Evolutionary conservation across 2,797 vertebrate species (phyloP), one percentile per base, ranked within the genome.

Genomic region (Myripristis jacobus): DNA sequence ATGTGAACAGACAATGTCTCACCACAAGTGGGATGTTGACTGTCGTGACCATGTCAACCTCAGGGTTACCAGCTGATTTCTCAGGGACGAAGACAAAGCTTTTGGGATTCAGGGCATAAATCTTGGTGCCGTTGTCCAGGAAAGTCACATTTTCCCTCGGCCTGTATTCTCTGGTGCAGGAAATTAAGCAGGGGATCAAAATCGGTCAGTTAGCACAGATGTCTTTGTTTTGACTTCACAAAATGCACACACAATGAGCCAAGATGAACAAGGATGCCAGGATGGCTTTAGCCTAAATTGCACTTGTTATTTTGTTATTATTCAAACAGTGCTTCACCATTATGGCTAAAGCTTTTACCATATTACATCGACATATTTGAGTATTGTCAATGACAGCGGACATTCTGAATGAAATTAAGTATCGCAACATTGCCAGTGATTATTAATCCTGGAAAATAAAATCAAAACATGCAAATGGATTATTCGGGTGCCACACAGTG

Each of bases 1-100:
- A n/a, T n/a, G n/a, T n/a, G n/a, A n/a, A n/a, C n/a, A n/a, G n/a
- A 24, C 41, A 3, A n/a, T 1, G 44, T 55, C 94, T 92, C 82
- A 95, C 94, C 90, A 95, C 92, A 41, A 74, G 87, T 0, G 94
- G 94, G 77, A 95, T 95, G 88, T 95, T 95, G 67, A 95, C 86
- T 0, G 94, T 95, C 50, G 72, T 90, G 86, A 95, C 0, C 6
- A 90, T 4, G 81, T 95, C 94, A 2, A 92, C 88, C 77, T 90
- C 63, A 0, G 94, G 94, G 75, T 95, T 61, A 38, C 94, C 94
- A 0, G 50, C 77, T 0, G 94, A 95, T 91, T 94, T 95, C 88
- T 95, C 92, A 0, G 84, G 93, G 66, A 94, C 89, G 73, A 95
- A 95, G 50, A 95, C 94, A 59, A 95, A 95, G 3, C 85, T 91